Conservation (phyloP, 1,140 invertebrate genomes). For the Diploscapter pachys region DNA sequence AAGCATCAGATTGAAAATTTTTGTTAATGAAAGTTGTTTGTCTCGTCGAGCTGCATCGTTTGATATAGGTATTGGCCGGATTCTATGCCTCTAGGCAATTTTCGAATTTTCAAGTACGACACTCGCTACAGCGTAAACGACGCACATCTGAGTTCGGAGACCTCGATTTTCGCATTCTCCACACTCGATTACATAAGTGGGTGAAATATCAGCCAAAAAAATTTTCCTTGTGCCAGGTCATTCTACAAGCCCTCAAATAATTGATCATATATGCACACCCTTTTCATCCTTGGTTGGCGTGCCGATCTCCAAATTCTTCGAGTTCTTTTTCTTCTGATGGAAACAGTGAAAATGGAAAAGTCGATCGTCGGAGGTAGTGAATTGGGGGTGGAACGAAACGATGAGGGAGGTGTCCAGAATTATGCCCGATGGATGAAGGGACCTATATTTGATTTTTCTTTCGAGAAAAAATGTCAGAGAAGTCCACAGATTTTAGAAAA, state of each 20-base stretch:
- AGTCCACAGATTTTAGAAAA: not conserved
- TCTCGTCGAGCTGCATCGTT: no score
- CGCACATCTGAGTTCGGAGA: no score
- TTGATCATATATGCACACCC: not conserved
- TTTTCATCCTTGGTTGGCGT: conserved; percentile 6
- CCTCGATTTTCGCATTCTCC: not conserved
- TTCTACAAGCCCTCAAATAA: no score
- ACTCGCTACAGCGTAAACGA: no score
- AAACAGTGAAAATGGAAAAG: conserved; percentile 28
- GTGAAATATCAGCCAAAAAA: no score
- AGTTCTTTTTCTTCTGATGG: conserved; percentile 22
- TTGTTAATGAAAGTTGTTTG: no score
- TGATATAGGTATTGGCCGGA: no score
- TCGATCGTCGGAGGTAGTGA: conserved; percentile 26
- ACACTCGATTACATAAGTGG: not conserved
- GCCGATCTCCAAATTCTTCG: conserved; percentile 12
- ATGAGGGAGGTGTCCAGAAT: conserved; percentile 23
- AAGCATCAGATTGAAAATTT: no score
- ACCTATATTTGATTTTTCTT: conserved; percentile 14
- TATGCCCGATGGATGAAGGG: conserved; percentile 14
- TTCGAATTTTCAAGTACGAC: no score
- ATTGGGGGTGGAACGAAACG: conserved; percentile 30
- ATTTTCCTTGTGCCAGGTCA: no score
- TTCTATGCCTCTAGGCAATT: no score
- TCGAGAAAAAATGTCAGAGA: not conserved